These are phyloP conservation scores for Danaus melanippus DNA, from an alignment of 1,140 invertebrate genomes.

Conservation along the genomic window DNA sequence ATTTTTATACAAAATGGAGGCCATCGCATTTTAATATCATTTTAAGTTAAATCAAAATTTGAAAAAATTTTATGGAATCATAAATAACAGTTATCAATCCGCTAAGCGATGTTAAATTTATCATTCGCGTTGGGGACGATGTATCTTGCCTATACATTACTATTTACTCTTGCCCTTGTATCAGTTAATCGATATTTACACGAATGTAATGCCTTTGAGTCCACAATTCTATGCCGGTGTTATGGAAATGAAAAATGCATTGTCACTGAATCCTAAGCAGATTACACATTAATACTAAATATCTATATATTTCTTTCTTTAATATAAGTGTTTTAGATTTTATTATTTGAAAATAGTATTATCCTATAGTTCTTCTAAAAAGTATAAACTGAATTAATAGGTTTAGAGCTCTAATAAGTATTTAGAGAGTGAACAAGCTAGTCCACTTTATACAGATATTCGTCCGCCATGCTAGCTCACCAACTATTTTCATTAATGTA, in stretches of 20 bases:
- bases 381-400: background rate
- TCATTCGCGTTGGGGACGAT: conserved; percentile 22
- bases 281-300: background rate
- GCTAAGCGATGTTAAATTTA: conserved; percentile 31
- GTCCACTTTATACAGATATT: conserved; percentile 18
- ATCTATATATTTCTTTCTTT: background rate
- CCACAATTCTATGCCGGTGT: background rate
- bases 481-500: conserved; percentile 45
- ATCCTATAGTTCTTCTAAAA: background rate
- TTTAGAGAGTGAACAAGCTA: conserved; percentile 6
- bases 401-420: conserved; percentile 9
- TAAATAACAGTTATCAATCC: conserved; percentile 22
- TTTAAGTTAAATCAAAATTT: conserved; percentile 5
- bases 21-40: no score
- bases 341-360: conserved; percentile 5
- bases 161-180: conserved; percentile 8
- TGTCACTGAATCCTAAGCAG: no score
- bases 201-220: conserved; percentile 16
- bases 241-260: no score
- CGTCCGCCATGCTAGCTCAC: conserved; percentile 10
- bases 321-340: no score
- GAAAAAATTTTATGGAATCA: conserved; percentile 19
- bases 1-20: no score
- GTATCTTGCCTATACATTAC: conserved; percentile 26
- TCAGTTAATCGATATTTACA: conserved; percentile 22